Evolutionary conservation across 2,888 invertebrate genomes (phyloP).

Genomic region (Chrysolina haemoptera): DNA sequence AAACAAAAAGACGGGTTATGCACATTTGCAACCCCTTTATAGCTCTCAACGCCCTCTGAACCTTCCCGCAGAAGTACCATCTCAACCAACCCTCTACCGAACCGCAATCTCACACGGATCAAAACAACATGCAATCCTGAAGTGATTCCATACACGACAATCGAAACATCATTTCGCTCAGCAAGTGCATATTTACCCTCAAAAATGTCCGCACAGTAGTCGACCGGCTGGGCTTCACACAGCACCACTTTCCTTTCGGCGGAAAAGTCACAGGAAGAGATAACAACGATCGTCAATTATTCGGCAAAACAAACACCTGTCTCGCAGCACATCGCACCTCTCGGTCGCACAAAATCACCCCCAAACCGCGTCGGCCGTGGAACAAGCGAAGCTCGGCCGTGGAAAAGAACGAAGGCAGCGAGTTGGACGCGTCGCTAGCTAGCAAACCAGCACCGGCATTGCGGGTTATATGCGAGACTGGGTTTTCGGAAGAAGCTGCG

Average conservation of each 20-base stretch:
- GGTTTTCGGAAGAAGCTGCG: not conserved
- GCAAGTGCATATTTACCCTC: not conserved
- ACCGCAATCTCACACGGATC: not conserved
- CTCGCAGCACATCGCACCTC: conserved; percentile 17
- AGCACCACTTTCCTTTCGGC: not conserved
- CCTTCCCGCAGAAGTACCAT: not conserved
- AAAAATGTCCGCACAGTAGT: not conserved
- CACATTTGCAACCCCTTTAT: too few species aligned
- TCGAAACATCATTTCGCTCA: not conserved
- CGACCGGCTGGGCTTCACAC: not conserved
- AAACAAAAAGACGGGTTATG: not conserved
- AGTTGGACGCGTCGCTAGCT: conserved; percentile 5
- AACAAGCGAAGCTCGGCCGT: conserved; percentile 12
- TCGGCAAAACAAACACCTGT: conserved; percentile 20
- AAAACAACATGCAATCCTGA: not conserved
- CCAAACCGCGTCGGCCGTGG: conserved; percentile 11
- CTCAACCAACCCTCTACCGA: not conserved
- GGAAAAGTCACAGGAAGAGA: conserved; percentile 1
- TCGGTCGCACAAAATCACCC: conserved; percentile 12
- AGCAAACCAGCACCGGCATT: not conserved
- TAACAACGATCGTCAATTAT: not conserved
- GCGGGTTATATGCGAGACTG: not conserved
- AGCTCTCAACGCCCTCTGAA: conserved; percentile 11
- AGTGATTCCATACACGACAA: too few species aligned
- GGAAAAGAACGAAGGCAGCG: not conserved